Evolutionary conservation across 2,113 vertebrate species (phyloP), one percentile per base, ranked within the genome.

Genomic region (Tetrao urogallus): DNA sequence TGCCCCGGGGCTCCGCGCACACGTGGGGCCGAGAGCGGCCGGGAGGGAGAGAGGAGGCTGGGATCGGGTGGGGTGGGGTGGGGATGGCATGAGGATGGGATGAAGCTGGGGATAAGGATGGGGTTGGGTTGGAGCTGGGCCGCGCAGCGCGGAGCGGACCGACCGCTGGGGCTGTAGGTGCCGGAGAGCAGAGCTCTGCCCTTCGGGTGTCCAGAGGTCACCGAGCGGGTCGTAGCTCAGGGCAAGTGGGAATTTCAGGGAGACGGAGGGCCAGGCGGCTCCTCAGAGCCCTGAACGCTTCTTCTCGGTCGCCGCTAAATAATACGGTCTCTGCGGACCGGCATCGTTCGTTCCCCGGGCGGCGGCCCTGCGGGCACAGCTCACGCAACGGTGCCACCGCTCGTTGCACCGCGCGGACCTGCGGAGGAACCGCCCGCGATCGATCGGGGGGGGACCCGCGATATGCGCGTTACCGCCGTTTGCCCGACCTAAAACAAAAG

Each of bases 121-220:
- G 54, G 54, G 27, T 14, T 28, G 25, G 48, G 22, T 15, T 27
- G 50, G 56, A 38, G 34, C 13, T 25, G 43, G 34, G 72, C 57
- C 69, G 40, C 38, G 43, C 84, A 91, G 50, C 79, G 78, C 38
- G 13, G 19, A 11, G 52, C 6, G 50, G 56, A 32, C 32, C 56
- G 30, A 32, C 56, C 56, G 56, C 56, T n/a, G 56, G 56, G 56
- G 30, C 67, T n/a, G 4, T 30, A 71, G 56, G 30, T 57, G 56
- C 56, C 19, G 2, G 36, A 72, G 82, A 74, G 86, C 82, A 47
- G 74, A 86, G 36, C 61, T 75, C 66, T 87, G 58, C 24, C 56
- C 92, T 94, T 74, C 67, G 42, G 66, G 91, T 82, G 82, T 57
- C 65, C 52, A 83, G 93, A 95, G 88, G 88, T 87, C 93, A 89